Base-by-base conservation (phyloP, 2,888 invertebrate genomes). In the Pseudolycoriella hygida region DNA sequence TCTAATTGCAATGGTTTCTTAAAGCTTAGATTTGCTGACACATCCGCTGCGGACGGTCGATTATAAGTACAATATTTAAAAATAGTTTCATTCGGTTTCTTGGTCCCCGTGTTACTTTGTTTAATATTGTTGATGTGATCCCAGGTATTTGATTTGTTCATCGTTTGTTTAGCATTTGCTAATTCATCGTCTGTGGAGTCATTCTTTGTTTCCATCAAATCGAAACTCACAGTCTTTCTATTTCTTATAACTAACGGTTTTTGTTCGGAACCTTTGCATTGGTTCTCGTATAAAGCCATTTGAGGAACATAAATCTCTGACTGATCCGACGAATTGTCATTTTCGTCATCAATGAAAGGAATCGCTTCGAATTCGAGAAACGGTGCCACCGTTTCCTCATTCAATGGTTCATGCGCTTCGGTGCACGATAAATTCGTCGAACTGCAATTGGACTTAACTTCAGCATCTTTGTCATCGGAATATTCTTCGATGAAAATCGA, bases 281-380 rank as follows among this genome's bases (percentile, higher is more conserved):
- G 19, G 17, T n/a, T 25, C 39, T 25, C 30, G 31, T 12, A 40
- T 8, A 25, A 25, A 44, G 20, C 25, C 30, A 32, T 25, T n/a
- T 30, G 31, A 8, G 56, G 56, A 17, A 55, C 46, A 50, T 54
- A 54, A 1, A 49, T 45, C 49, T 54, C 48, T 37, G 53, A 53
- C n/a, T 57, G 58, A 19, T 43, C 46, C 4, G 56, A 56, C 41
- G 62, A 63, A 45, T 65, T 61, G 20, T 50, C 41, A 43, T 48
- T 18, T 40, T 64, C 67, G 41, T 71, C 62, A 34, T 68, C 68
- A 17, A 71, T 66, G 43, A 59, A 66, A 31, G 66, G 66, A 50
- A 66, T 66, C 32, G 63, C 60, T 37, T 61, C 60, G 2, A 58
- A 55, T 44, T 62, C 59, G 4, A 58, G 59, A 46, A 63, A 57